Base-by-base conservation (phyloP, 2,113 vertebrate genomes). In the Stictonetta naevosa region DNA sequence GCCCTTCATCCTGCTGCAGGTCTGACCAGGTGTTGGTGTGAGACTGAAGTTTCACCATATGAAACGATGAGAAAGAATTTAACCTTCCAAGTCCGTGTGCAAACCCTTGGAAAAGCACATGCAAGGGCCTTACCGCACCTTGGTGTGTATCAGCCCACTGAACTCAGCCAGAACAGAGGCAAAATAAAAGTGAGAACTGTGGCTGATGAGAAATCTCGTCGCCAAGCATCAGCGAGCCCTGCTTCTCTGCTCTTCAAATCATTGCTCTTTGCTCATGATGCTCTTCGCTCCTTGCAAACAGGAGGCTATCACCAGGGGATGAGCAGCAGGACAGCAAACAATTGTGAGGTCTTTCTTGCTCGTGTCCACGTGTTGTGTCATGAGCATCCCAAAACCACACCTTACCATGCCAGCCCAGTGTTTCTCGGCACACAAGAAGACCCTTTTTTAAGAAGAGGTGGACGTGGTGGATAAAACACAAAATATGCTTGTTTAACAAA, bases 381-480 rank as follows among this genome's bases (percentile, higher is more conserved):
- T 2, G n/a, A 86, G 52, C 26, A 26, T 56, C 44, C 22, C 36
- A 53, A 55, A 75, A 3, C 44, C 26, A 4, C 50, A 4, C 11
- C 5, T 48, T 52, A 13, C 33, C 1, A 0, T 29, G 44, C 11
- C 59, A 72, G 22, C 31, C n/a, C 38, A 28, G 31, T 6, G 6
- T 23, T 60, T 63, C 52, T 44, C 10, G 8, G n/a, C 25, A 40
- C 19, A 21, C 0, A 3, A 34, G 78, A 55, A 38, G 17, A 33
- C 7, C 12, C 6, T 21, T 86, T 63, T 59, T 42, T 16, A 71
- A 46, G 76, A 60, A 60, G 40, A 80, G 18, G 62, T 4, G n/a
- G 48, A 71, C 1, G 2, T 18, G 38, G 21, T 60, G 21, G 38
- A 33, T 48, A 73, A 78, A 46, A 29, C 4, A 38, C 59, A 67